Evolutionary conservation across 2,797 vertebrate genomes (phyloP).

Genomic region (Gephyroberyx darwinii): DNA sequence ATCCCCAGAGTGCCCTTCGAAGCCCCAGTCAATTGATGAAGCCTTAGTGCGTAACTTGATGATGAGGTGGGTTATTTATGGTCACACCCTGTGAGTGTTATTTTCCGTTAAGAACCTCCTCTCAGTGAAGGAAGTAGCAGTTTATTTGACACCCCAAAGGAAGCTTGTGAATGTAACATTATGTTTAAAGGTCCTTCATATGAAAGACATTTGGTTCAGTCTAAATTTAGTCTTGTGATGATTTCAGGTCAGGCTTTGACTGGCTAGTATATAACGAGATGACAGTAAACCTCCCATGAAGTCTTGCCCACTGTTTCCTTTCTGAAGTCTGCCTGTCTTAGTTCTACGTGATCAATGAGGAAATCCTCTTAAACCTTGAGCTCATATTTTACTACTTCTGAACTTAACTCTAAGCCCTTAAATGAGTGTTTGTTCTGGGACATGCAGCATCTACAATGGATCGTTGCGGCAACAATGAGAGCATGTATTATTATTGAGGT

Average conservation of each 20-base stretch:
- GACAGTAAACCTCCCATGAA: slow-evolving; percentile 30
- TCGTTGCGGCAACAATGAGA: slow-evolving; percentile 69
- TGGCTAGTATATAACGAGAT: slow-evolving; percentile 33
- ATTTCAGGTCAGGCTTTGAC: slow-evolving; percentile 40
- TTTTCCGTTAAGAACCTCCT: slow-evolving; percentile 69
- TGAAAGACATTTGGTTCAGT: slow-evolving; percentile 20
- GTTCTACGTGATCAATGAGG: slow-evolving; percentile 66
- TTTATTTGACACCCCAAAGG: slow-evolving; percentile 58
- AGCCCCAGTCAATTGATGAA: slow-evolving; percentile 67
- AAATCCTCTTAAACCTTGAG: slow-evolving; percentile 74
- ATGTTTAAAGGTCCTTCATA: slow-evolving; percentile 45
- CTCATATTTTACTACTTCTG: slow-evolving; percentile 73
- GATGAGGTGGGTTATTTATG: slow-evolving; percentile 75
- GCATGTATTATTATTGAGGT: slow-evolving; percentile 77
- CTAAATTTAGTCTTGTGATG: slow-evolving; percentile 32
- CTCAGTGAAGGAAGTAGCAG: slow-evolving; percentile 33
- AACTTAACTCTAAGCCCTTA: slow-evolving; percentile 72
- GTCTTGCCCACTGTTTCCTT: slow-evolving; percentile 33
- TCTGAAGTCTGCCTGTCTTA: slow-evolving; percentile 48
- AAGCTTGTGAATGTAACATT: slow-evolving; percentile 36
- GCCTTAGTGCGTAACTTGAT: slow-evolving; percentile 71
- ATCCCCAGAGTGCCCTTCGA: slow-evolving; percentile 68
- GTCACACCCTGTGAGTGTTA: slow-evolving; percentile 63
- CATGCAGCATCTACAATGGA: slow-evolving; percentile 74
- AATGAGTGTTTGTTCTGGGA: slow-evolving; percentile 75